These are phyloP conservation scores for Tetramorium alpestre DNA, from an alignment of 1,140 invertebrate genomes.

Conservation along the genomic window DNA sequence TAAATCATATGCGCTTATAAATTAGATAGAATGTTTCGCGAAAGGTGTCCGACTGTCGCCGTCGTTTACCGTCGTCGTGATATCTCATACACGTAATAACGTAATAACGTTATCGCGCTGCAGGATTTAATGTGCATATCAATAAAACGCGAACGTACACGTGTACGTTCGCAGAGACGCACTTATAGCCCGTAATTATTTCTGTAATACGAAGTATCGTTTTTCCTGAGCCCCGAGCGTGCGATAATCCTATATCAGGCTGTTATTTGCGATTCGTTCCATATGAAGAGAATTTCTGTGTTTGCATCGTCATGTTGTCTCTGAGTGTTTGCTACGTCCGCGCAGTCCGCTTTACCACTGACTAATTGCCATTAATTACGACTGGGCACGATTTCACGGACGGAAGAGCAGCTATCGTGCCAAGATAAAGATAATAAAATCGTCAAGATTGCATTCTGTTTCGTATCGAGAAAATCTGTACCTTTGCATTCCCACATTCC, in stretches of 20 bases:
- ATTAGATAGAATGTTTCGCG: background rate
- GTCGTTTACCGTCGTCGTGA: background rate
- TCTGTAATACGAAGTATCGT: background rate
- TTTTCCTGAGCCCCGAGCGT: background rate
- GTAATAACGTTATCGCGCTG: background rate
- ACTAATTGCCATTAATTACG: slow-evolving; percentile 71
- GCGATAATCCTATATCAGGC: background rate
- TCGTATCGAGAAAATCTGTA: background rate
- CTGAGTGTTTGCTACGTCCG: background rate
- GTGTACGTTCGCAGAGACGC: background rate
- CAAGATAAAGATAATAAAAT: slow-evolving; percentile 16
- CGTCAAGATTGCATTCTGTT: background rate
- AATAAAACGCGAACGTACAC: background rate
- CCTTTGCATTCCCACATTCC: background rate
- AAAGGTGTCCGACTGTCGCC: background rate
- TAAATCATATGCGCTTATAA: background rate
- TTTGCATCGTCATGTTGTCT: slow-evolving; percentile 47
- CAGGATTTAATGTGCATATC: background rate
- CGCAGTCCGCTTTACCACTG: slow-evolving; percentile 43
- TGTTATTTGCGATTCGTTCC: slow-evolving; percentile 67
- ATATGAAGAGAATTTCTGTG: slow-evolving; percentile 36
- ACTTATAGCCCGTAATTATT: slow-evolving; percentile 7
- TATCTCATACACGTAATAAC: background rate
- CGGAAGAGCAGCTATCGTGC: background rate
- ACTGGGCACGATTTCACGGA: slow-evolving; percentile 41